A percentile compares a stretch with the other conserved stretches of the same genome.
Conservation (phyloP, 1,140 invertebrate species). For the Whitmania pigra region DNA sequence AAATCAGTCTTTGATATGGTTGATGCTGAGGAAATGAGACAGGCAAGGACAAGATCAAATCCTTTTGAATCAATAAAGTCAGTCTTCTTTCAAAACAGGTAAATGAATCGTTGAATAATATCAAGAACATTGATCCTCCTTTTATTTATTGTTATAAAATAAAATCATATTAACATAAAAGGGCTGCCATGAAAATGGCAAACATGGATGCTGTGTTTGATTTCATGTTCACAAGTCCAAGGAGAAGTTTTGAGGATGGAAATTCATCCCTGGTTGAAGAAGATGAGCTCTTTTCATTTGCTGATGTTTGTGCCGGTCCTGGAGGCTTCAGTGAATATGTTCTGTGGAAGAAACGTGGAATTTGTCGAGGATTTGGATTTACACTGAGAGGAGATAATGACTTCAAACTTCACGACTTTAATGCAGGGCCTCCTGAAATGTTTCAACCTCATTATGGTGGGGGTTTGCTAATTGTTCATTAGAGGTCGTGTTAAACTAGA, state of each 20-base stretch:
- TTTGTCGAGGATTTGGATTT: conserved; percentile 67
- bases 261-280: conserved; percentile 35
- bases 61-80: conserved; percentile 83
- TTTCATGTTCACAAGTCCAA: conserved; percentile 77
- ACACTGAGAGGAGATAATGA: conserved; percentile 76
- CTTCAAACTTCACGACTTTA: conserved; percentile 81
- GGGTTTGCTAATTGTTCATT: neutral
- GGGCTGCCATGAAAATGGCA: conserved; percentile 96
- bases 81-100: conserved; percentile 73
- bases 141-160: neutral
- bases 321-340: conserved; percentile 96
- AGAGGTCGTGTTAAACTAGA: neutral
- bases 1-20: conserved; percentile 74
- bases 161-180: conserved; percentile 28
- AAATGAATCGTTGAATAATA: conserved; percentile 4
- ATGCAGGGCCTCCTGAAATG: conserved; percentile 70
- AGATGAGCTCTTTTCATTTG: conserved; percentile 68
- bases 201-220: conserved; percentile 83
- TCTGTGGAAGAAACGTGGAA: conserved; percentile 57
- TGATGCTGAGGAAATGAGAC: conserved; percentile 61
- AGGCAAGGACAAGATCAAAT: conserved; percentile 73
- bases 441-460: conserved; percentile 86
- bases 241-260: conserved; percentile 47
- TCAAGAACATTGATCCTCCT: conserved; percentile 4
- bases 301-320: conserved; percentile 93